A percentile compares a stretch with the other conserved stretches of the same genome.
Conservation (phyloP, 2,113 vertebrate genomes). For the Columba janthina region DNA sequence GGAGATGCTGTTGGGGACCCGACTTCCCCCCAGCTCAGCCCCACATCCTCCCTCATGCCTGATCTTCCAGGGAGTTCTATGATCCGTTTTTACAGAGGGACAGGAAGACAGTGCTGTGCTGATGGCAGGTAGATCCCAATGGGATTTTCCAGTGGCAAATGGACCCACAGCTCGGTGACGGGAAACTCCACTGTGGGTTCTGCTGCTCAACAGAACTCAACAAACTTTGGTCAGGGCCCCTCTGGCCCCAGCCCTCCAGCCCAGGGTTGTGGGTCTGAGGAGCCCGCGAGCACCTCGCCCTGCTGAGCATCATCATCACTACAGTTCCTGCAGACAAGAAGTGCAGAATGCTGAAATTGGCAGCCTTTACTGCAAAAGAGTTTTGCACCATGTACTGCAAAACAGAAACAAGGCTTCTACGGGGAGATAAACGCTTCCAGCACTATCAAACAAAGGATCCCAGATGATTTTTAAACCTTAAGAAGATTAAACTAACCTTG, state of each 20-base stretch:
- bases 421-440: background rate
- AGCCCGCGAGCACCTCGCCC: too few relatives aligned
- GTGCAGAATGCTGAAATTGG: background rate
- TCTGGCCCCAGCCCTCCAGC: too few relatives aligned
- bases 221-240: too few relatives aligned
- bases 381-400: too few relatives aligned
- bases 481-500: constrained; percentile 26
- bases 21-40: background rate
- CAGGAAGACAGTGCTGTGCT: fast-evolving
- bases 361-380: too few relatives aligned
- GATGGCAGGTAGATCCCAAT: background rate
- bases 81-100: background rate
- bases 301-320: background rate
- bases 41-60: fast-evolving
- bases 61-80: background rate
- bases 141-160: too few relatives aligned
- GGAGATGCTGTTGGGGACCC: fast-evolving
- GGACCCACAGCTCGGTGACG: too few relatives aligned
- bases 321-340: too few relatives aligned
- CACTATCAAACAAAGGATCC: background rate
- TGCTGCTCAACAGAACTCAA: too few relatives aligned
- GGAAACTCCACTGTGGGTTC: too few relatives aligned
- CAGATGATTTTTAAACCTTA: background rate
- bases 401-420: background rate
- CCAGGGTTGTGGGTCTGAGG: too few relatives aligned